Evolutionary conservation across 2,797 vertebrate genomes (phyloP).

Genomic region (Sebastes baramenuke): DNA sequence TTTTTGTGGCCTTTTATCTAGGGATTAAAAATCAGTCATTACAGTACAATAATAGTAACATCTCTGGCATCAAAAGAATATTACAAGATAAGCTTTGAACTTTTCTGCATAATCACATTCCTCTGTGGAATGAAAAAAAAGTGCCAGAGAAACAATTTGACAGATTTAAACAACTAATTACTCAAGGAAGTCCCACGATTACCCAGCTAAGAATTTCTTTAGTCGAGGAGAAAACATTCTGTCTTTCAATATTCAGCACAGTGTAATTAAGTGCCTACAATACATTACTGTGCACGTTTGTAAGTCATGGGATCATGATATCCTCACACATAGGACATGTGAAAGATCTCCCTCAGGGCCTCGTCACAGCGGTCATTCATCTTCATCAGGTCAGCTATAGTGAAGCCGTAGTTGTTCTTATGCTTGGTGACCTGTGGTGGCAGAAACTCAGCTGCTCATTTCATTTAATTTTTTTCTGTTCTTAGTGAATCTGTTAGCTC

Average conservation of each 20-base stretch:
- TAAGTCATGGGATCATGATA: background rate
- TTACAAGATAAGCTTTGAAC: background rate
- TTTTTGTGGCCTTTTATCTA: background rate
- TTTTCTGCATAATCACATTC: background rate
- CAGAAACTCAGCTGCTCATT: background rate
- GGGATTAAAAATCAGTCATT: background rate
- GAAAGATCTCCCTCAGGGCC: slow-evolving; percentile 96
- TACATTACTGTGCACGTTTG: slow-evolving; percentile 5
- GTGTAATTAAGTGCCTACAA: background rate
- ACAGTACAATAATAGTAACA: background rate
- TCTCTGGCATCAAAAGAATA: background rate
- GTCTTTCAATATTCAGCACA: background rate
- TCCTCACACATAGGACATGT: slow-evolving; percentile 97
- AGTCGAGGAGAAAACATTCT: background rate
- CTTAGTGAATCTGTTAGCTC: background rate
- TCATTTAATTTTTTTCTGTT: background rate
- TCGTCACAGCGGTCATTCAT: slow-evolving; percentile 98
- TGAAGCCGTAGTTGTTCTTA: slow-evolving; percentile 93
- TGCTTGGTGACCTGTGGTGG: slow-evolving; percentile 86
- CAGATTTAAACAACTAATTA: background rate
- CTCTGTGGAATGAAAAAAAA: background rate
- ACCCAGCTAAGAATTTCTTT: background rate
- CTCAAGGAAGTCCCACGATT: background rate
- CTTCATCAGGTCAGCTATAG: slow-evolving; percentile 93
- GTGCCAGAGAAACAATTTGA: background rate